Evolutionary conservation across 2,797 vertebrate species (phyloP).

Genomic region (Propithecus perrieri): DNA sequence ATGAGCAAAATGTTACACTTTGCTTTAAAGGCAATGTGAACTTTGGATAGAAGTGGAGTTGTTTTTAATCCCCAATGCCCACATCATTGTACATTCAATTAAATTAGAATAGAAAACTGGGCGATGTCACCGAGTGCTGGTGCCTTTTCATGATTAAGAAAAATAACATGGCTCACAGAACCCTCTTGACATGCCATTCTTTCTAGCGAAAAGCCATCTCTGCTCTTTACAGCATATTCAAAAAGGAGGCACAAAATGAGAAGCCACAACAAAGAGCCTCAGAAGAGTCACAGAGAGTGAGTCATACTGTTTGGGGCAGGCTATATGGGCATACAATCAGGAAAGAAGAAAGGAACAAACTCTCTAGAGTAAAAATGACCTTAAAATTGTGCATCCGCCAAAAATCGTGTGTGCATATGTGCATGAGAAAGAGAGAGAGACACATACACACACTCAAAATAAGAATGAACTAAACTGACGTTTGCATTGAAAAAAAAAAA

Average conservation of each 20-base stretch:
- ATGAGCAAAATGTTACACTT: constrained; percentile 34
- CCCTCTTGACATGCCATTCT: background rate
- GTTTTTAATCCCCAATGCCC: constrained; percentile 41
- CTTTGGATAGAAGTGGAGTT: constrained; percentile 24
- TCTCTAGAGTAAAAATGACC: background rate
- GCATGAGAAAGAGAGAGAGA: background rate
- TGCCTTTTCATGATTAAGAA: constrained; percentile 61
- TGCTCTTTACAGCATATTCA: constrained; percentile 12
- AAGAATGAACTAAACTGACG: background rate
- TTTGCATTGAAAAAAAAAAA: background rate
- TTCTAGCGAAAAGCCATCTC: constrained; percentile 33
- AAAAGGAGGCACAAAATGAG: constrained; percentile 40
- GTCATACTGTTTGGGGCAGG: background rate
- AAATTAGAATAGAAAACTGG: constrained; percentile 63
- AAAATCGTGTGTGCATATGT: background rate
- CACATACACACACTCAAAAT: background rate
- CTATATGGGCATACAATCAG: background rate
- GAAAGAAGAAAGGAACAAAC: constrained; percentile 13
- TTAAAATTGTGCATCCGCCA: background rate
- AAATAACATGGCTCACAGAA: constrained; percentile 17
- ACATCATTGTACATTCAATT: constrained; percentile 11
- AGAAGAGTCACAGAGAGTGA: background rate
- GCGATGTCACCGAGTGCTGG: constrained; percentile 1
- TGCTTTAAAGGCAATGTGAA: constrained; percentile 9
- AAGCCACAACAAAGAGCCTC: constrained; percentile 46